Percentiles rank a stretch among this genome's conserved stretches.
phyloP scores from a whole-genome alignment of 1,140 invertebrate species.

The Ceratoteleas bidentatus region DNA sequence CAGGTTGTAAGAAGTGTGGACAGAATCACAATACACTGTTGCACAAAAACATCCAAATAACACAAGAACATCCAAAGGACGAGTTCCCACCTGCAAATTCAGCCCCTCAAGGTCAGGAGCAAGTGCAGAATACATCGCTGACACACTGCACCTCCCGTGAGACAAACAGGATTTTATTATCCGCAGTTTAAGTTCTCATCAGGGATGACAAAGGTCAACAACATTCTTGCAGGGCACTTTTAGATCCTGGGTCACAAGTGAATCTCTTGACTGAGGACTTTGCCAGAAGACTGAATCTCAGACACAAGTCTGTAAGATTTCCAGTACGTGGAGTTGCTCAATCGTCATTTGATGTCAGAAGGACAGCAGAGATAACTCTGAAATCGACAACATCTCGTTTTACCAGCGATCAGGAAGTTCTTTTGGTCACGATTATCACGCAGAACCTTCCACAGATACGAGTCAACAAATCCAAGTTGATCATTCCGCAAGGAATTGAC shows the following conservation, averaged over 20 bases:
- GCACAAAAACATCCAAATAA: neutral
- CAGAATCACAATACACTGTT: neutral
- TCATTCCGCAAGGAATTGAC: constrained; percentile 1
- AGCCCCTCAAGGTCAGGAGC: no score
- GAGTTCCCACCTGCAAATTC: no score
- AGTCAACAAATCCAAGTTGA: neutral
- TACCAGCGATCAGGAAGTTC: neutral
- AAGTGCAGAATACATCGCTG: no score
- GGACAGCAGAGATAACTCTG: no score
- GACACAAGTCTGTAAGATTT: neutral
- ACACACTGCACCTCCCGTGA: neutral
- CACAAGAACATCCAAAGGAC: neutral
- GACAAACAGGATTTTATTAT: neutral
- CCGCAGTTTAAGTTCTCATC: neutral
- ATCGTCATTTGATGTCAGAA: no score
- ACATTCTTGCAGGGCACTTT: neutral
- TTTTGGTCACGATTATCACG: constrained; percentile 5
- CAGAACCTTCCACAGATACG: constrained; percentile 3
- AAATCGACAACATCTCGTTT: constrained; percentile 1
- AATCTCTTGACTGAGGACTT: constrained; percentile 7
- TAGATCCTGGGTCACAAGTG: constrained; percentile 8
- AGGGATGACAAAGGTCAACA: neutral
- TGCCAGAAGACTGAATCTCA: neutral
- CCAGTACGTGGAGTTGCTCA: constrained; percentile 1
- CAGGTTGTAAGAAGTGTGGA: neutral